Evolutionary conservation across 2,113 vertebrate genomes (phyloP).

Genomic region (Sebastes schlegelii): DNA sequence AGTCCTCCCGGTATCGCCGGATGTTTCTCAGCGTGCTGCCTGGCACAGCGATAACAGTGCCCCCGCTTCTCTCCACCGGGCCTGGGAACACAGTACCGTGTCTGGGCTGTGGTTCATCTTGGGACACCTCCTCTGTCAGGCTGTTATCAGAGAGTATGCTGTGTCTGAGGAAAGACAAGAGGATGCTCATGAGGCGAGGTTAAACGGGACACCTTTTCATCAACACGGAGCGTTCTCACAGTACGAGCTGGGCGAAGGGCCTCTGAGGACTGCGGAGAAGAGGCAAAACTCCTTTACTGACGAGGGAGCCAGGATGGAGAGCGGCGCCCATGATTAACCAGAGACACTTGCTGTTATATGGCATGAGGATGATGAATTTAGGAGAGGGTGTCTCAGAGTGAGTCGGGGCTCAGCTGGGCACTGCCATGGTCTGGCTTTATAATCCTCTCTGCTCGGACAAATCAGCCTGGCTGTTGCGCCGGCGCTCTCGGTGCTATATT

Average conservation of each 20-base stretch:
- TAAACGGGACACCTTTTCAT: not conserved
- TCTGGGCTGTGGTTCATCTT: conserved; percentile 47
- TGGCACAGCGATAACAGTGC: conserved; percentile 81
- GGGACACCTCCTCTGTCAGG: conserved; percentile 72
- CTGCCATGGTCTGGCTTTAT: conserved; percentile 58
- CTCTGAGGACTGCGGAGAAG: conserved; percentile 15
- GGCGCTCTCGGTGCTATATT: conserved; percentile 73
- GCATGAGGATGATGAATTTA: conserved; percentile 45
- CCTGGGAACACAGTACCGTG: conserved; percentile 23
- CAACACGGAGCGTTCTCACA: not conserved
- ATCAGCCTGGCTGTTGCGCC: conserved; percentile 66
- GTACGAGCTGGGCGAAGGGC: conserved; percentile 17
- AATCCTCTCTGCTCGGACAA: conserved; percentile 72
- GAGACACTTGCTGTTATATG: conserved; percentile 13
- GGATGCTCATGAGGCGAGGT: not conserved
- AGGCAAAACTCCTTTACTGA: conserved; percentile 15
- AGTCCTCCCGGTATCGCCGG: conserved; percentile 83
- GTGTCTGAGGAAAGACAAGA: conserved; percentile 45
- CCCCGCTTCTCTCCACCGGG: conserved; percentile 36
- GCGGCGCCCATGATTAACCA: conserved; percentile 16
- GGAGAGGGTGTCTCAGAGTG: conserved; percentile 43
- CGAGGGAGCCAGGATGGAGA: conserved; percentile 2
- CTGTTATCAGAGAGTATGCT: conserved; percentile 79
- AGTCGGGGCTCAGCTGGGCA: conserved; percentile 73
- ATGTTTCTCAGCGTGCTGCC: conserved; percentile 83